phyloP scores from a whole-genome alignment of 30 jellyfish, hydroid and myxozoan genomes.

The Turritopsis dohrnii region DNA sequence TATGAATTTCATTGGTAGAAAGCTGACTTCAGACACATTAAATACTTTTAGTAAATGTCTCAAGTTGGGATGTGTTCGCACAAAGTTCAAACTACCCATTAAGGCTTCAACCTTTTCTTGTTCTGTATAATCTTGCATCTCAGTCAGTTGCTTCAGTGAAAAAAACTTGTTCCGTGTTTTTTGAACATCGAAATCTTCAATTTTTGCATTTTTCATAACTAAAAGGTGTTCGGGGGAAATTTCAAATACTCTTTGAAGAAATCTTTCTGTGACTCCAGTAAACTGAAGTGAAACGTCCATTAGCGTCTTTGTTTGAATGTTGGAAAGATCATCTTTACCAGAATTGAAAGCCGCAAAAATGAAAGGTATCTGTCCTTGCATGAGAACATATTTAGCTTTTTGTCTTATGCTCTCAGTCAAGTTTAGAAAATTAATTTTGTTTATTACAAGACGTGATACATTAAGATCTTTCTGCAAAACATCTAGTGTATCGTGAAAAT shows the following conservation, averaged over 20 bases:
- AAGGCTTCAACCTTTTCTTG: background rate
- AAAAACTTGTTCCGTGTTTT: background rate
- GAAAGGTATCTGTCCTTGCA: background rate
- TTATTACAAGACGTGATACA: background rate
- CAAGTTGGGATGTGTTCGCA: background rate
- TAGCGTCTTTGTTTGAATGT: background rate
- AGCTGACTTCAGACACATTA: background rate
- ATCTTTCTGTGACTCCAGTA: background rate
- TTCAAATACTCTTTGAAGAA: background rate
- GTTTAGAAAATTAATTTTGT: background rate
- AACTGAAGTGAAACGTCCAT: background rate
- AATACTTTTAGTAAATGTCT: background rate
- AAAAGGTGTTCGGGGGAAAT: background rate
- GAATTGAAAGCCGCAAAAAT: background rate
- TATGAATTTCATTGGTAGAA: background rate
- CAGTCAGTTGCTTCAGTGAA: background rate
- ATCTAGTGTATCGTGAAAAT: background rate
- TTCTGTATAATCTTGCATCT: background rate
- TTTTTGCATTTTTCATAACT: background rate
- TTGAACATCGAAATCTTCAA: background rate
- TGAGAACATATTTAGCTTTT: background rate
- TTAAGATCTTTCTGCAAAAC: background rate
- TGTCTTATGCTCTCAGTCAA: background rate
- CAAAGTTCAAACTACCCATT: background rate
- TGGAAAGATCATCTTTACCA: background rate